Percentiles rank a stretch among this genome's conserved stretches.
phyloP scores from a whole-genome alignment of 2,888 invertebrate genomes.

The Andrena trimmerana region DNA sequence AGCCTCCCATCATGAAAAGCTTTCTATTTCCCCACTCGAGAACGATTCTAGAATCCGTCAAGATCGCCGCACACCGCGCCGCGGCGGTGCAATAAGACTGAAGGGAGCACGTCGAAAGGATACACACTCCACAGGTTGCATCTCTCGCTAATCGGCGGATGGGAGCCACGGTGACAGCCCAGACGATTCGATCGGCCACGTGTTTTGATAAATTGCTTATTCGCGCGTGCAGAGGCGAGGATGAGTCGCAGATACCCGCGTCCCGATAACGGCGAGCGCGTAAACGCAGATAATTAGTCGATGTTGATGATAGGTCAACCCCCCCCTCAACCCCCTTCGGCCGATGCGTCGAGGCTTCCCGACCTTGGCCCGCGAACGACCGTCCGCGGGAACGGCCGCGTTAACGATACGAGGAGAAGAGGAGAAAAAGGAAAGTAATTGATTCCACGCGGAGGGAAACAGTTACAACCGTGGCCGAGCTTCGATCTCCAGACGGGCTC shows the following conservation, averaged over 20 bases:
- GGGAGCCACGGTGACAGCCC: constrained; percentile 31
- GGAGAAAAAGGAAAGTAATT: constrained; percentile 63
- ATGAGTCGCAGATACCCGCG: constrained; percentile 47
- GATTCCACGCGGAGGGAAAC: constrained; percentile 49
- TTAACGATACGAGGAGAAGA: constrained; percentile 32
- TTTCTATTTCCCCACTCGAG: background rate
- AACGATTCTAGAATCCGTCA: background rate
- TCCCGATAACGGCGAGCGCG: constrained; percentile 67
- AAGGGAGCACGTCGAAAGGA: background rate
- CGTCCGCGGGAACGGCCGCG: constrained; percentile 48
- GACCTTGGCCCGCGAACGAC: constrained; percentile 70
- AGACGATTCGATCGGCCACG: constrained; percentile 30
- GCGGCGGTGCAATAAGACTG: background rate
- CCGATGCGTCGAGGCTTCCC: constrained; percentile 66
- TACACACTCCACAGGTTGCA: constrained; percentile 3
- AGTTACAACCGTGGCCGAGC: constrained; percentile 6
- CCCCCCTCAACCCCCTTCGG: constrained; percentile 21
- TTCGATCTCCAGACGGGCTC: background rate
- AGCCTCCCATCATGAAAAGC: background rate
- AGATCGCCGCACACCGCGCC: background rate
- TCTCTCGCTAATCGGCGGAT: background rate
- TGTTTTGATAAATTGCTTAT: constrained; percentile 52
- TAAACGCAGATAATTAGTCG: constrained; percentile 76
- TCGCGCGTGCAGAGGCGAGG: constrained; percentile 40
- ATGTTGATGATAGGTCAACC: constrained; percentile 73